Base-by-base conservation (phyloP, 2,113 vertebrate species). In the Morone saxatilis region DNA sequence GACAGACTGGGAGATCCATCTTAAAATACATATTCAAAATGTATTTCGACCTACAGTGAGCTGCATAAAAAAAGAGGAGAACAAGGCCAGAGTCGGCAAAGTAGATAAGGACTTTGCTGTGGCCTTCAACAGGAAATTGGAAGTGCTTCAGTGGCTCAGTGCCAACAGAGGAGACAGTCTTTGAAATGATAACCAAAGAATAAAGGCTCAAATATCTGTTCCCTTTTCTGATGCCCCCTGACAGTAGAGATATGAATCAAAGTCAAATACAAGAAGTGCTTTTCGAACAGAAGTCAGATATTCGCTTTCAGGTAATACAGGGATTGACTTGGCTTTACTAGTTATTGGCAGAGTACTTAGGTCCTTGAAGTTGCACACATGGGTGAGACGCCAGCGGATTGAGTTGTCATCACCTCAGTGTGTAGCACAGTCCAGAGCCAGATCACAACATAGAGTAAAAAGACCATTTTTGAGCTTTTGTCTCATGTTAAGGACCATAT, bases 391-490 rank as follows among this genome's bases (percentile, higher is more conserved):
- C 60, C n/a, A 74, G 66, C 0, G 1, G 85, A 93, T 89, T 86
- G 83, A 93, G 91, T 62, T 87, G 87, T 94, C 78, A 84, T 89
- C 76, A 67, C 72, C 56, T 85, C 25, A 54, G 81, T 85, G 76
- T 86, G 83, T 19, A 71, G 81, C 69, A 54, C 43, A 71, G 83
- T 81, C 53, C 81, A 73, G 73, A 81, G 75, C 63, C 91, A 72
- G 79, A 89, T 87, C 83, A 84, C 85, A 83, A 81, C 77, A 57
- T 60, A 76, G 78, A 82, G 76, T 85, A 78, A 88, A 92, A 89
- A 87, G 91, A 66, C 82, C 50, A 76, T 82, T 92, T 85, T 81
- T 62, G 83, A 77, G 84, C 87, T 86, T 93, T 93, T 94, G 91
- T 93, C 78, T 76, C 69, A 76, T 9, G 75, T 83, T 75, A 81